Evolutionary conservation across 2,888 invertebrate species (phyloP), one percentile per base, ranked within the genome.

Genomic region (Polydrusus pterygomalis): DNA sequence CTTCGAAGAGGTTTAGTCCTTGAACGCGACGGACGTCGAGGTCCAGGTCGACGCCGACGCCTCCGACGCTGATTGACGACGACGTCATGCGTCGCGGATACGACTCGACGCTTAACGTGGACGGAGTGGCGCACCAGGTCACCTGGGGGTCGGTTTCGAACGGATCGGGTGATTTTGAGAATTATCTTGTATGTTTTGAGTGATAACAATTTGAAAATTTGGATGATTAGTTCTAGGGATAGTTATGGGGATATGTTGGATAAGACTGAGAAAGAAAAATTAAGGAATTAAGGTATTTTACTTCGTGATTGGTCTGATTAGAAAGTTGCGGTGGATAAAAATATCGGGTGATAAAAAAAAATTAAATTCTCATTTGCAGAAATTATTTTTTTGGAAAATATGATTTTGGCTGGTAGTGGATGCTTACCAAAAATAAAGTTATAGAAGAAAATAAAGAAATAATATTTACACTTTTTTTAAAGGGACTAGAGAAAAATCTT

Each of bases 171-270:
- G 54, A 45, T 60, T 70, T 65, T 67, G 2, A 18, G 30, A 8
- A 56, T 25, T 7, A n/a, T 15, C 30, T 54, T 5, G 54, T 54
- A 25, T 25, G 15, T 34, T 56, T n/a, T 56, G 34, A 30, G 56
- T 56, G 34, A n/a, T 34, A 15, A 56, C 56, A 34, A 13, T 49
- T 71, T 40, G 45, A 20, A 51, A 34, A 13, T 49, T 71, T 40
- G 45, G 30, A 51, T 45, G 25, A 34, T 56, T 60, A 74, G 76
- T 71, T 79, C 77, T 65, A 73, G 78, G 67, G 77, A 70, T 75
- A 73, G 68, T 78, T 54, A 77, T 73, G 60, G 49, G 70, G 70
- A 70, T 49, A 34, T 5, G 70, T 45, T 70, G 49, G 62, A 20
- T 62, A 62, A 49, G 62, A 70, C 70, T 70, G 38, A 70, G 34